Base-by-base conservation (phyloP, 2,797 vertebrate species). In the Botia almorhae region DNA sequence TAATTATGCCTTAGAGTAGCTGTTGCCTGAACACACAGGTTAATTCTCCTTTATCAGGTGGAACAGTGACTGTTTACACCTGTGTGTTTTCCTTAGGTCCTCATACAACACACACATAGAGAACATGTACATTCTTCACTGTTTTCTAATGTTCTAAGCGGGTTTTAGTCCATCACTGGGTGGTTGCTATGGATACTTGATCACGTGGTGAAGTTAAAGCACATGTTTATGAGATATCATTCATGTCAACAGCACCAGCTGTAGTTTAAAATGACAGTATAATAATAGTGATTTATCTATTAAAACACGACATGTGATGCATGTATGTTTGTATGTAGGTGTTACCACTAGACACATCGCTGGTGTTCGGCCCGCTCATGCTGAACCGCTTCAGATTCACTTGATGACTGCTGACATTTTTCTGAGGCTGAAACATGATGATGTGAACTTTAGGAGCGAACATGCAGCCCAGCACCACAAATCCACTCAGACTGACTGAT, bases 381-480 rank as follows among this genome's bases (percentile, higher is more conserved):
- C 98, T 98, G 94, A 98, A 97, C 85, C 97, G 95, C 90, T 97
- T 99, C 89, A 98, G 95, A 85, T 98, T 98, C 64, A 98, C 96
- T 74, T 97, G 94, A 92, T 98, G 98, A 55, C 96, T 99, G 88
- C 97, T 93, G 89, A 99, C 98, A 0, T 99, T 99, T 93, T 98
- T 99, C 93, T 99, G 97, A 36, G 98, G 98, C 89, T 99, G 98
- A 88, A 99, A 99, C 90, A 98, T 94, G 90, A 99, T 97, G 82
- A 99, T 99, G 87, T 99, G 97, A 80, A 99, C 97, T 88, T 99
- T 99, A 69, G 98, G 98, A 0, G 97, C 97, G 81, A 99, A 99
- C 93, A 99, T 92, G 82, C 98, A 99, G 81, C 98, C 98, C 88
- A 99, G 90, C 76, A 99, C 98, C 88, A 99, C 98, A 0, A 99